Evolutionary conservation across 2,888 invertebrate genomes (phyloP).

Genomic region (Spisula subtruncata): DNA sequence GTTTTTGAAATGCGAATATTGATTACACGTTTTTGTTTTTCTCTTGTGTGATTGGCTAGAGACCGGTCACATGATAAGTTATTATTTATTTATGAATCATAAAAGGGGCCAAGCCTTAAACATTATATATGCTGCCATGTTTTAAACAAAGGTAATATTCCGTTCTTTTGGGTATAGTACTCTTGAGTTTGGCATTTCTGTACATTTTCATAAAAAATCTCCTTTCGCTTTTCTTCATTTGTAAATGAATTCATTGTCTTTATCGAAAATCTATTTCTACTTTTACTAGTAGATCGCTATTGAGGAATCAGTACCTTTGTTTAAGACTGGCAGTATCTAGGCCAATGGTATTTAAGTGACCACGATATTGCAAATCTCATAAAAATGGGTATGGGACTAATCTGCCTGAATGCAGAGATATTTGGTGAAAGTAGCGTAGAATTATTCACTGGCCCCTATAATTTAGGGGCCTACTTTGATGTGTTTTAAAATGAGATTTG

Average conservation of each 20-base stretch:
- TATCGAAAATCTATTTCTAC: background rate
- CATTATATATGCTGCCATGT: constrained; percentile 46
- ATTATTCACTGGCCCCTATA: constrained; percentile 11
- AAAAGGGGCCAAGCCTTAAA: constrained; percentile 57
- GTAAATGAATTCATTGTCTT: background rate
- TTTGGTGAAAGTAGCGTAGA: constrained; percentile 10
- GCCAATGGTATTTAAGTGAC: background rate
- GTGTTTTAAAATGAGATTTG: constrained; percentile 19
- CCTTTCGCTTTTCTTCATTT: background rate
- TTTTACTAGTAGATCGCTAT: background rate
- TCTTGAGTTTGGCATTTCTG: background rate
- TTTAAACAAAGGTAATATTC: constrained; percentile 19
- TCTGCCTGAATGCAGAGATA: constrained; percentile 10
- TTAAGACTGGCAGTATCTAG: constrained; percentile 9
- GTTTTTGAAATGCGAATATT: background rate
- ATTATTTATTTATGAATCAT: constrained; percentile 68
- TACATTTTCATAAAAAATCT: background rate
- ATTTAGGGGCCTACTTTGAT: background rate
- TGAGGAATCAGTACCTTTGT: background rate
- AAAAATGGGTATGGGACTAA: background rate
- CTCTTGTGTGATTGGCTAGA: constrained; percentile 47
- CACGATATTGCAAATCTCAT: background rate
- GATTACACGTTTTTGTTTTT: constrained; percentile 29
- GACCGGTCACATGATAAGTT: constrained; percentile 43
- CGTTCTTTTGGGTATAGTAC: background rate